Base-by-base conservation (phyloP, 2,888 invertebrate genomes). In the Lottia scabra region DNA sequence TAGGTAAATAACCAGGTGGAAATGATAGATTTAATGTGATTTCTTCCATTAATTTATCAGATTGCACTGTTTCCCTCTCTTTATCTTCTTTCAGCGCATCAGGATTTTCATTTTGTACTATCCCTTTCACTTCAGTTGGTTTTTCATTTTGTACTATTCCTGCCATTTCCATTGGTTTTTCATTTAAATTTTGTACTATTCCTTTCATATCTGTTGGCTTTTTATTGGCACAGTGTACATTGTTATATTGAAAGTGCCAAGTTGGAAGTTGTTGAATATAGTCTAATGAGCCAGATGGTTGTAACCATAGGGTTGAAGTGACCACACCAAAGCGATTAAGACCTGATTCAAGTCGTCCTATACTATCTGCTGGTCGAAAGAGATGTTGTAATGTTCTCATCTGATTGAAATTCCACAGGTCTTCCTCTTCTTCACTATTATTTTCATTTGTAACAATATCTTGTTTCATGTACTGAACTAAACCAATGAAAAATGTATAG, bases 241-340 rank as follows among this genome's bases (percentile, higher is more conserved):
- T 30, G 5, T 30, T 30, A 6, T 77, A 77, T 1, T 46, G 67
- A 69, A 86, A 89, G 46, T 84, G 85, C 91, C 91, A 91, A 3
- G 90, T 85, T 4, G 91, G 91, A 26, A 92, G 83, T 65, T 90
- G 85, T 68, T 90, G 89, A 30, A 92, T 88, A 77, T 91, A 92
- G 68, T 91, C 91, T 44, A 82, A 84, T 2, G 90, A 87, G 66
- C 90, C 86, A 38, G 89, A 82, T 5, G 90, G 90, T 67, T 88
- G 89, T 44, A 90, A 83, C 90, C 81, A 63, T 83, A 78, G 44
- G 56, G 81, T 75, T 83, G 84, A 75, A 85, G 89, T 75, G 85
- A 85, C 78, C 88, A 90, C 71, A 75, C 80, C 80, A 68, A 82
- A 82, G 38, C 84, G 72, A 82, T 83, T 74, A 84, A 86, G 23